These are phyloP conservation scores for Macrochelys suwanniensis DNA, from an alignment of 2,797 vertebrate species.

Conservation along the genomic window DNA sequence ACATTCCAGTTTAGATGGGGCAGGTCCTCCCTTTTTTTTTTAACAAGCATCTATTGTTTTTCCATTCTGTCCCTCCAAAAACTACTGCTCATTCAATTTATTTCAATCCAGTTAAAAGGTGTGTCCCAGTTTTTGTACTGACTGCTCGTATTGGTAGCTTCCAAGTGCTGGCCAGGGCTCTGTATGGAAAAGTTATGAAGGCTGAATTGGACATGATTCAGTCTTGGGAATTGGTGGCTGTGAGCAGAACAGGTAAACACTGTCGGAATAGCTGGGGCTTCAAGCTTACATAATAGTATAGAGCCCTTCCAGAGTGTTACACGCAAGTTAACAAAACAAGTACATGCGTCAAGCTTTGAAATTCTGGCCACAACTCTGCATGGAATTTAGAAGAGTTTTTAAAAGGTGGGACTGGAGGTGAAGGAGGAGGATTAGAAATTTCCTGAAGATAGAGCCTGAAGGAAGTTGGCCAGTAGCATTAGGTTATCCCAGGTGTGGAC, in stretches of 20 bases:
- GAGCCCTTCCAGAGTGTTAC: background rate
- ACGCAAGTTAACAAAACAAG: too few species aligned
- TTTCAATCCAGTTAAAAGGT: conserved; percentile 18
- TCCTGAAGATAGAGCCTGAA: background rate
- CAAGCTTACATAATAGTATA: background rate
- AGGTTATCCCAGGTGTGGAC: background rate
- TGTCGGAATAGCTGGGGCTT: background rate
- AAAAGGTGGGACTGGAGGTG: background rate
- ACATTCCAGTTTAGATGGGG: conserved; percentile 3
- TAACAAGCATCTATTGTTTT: background rate
- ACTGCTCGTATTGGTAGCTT: background rate
- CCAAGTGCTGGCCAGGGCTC: background rate
- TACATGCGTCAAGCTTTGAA: background rate
- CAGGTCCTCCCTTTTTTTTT: background rate
- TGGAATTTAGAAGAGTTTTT: rapidly evolving
- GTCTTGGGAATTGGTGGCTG: background rate
- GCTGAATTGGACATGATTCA: background rate
- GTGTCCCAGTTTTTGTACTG: background rate
- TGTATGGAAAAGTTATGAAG: background rate
- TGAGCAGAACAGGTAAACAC: background rate
- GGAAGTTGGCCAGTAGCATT: background rate
- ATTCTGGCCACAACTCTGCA: rapidly evolving
- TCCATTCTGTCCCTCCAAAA: conserved; percentile 1
- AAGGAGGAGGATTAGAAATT: background rate
- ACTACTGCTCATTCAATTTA: background rate